These are phyloP conservation scores for Leuciscus waleckii DNA, from an alignment of 2,797 vertebrate species.

Conservation along the genomic window DNA sequence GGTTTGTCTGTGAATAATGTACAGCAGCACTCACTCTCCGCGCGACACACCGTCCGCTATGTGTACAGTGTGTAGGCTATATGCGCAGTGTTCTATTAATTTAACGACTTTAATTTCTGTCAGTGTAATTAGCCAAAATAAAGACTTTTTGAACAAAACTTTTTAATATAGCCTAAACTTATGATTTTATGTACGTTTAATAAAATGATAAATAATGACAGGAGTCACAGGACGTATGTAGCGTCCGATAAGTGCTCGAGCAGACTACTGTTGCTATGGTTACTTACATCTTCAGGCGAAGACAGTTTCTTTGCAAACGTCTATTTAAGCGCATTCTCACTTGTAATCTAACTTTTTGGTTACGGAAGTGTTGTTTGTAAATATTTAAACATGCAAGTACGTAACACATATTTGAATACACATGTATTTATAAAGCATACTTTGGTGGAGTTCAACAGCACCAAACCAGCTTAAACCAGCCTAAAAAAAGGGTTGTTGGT, in stretches of 20 bases:
- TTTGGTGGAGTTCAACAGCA: not conserved
- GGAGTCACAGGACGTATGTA: not conserved
- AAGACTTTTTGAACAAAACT: not conserved
- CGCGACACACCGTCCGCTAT: not conserved
- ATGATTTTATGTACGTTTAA: not conserved
- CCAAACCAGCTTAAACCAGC: not conserved
- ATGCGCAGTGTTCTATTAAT: not conserved
- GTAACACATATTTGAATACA: not conserved
- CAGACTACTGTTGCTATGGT: constrained; percentile 32
- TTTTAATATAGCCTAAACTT: not conserved
- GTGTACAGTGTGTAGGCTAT: not conserved
- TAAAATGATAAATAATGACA: not conserved
- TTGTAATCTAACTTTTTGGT: constrained; percentile 3
- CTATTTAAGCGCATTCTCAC: not conserved
- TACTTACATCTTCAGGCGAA: constrained; percentile 6
- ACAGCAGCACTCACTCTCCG: not conserved
- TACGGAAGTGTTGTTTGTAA: not conserved
- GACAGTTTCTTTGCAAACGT: not conserved
- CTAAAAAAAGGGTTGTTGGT: not conserved
- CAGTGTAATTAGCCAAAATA: not conserved
- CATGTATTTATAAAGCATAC: not conserved
- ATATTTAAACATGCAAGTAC: not conserved
- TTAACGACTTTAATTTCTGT: not conserved
- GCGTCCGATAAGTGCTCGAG: not conserved
- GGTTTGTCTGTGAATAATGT: not conserved